Evolutionary conservation across 2,797 vertebrate genomes (phyloP), one percentile per base, ranked within the genome.

Genomic region (Phataginus tetradactyla): DNA sequence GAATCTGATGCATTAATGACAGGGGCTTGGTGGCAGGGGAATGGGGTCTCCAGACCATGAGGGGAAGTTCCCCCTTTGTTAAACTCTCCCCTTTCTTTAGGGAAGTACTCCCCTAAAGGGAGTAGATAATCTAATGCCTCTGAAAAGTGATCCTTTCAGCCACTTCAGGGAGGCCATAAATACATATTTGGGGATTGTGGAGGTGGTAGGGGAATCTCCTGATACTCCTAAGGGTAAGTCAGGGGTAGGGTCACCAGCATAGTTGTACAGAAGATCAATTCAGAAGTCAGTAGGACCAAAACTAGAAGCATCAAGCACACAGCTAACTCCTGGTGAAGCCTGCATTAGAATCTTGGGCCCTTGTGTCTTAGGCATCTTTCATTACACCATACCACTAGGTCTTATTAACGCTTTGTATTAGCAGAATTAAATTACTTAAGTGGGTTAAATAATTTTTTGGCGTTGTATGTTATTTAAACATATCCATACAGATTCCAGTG

Each of bases 401-500:
- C 49, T 45, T 59, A 53, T 15, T 74, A 90, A 86, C 42, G 14
- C 34, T 81, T 77, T 55, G 53, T 55, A 53, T 39, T 5, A 63
- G 7, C 74, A 91, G 53, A 63, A 63, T 83, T 49, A 68, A 90
- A 49, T 64, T 88, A 45, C 13, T 32, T 39, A 79, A 49, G 51
- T 80, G 15, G 21, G 14, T 39, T 32, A 17, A 78, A 79, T 29
- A 17, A 25, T 45, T 80, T 61, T 72, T 78, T 61, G 7, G n/a
- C 34, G 34, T 92, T 57, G 55, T 64, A 89, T 53, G 21, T 77
- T 93, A 61, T 75, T 90, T 81, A 94, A 90, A 90, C 29, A 45
- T 74, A 85, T 34, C 57, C 59, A n/a, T 20, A 90, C 20, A 59
- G 7, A 68, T 86, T 68, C 29, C 5, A 57, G 23, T 75, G 27